phyloP scores from a whole-genome alignment of 2,888 invertebrate genomes.

The Neocrepidodera transversa region DNA sequence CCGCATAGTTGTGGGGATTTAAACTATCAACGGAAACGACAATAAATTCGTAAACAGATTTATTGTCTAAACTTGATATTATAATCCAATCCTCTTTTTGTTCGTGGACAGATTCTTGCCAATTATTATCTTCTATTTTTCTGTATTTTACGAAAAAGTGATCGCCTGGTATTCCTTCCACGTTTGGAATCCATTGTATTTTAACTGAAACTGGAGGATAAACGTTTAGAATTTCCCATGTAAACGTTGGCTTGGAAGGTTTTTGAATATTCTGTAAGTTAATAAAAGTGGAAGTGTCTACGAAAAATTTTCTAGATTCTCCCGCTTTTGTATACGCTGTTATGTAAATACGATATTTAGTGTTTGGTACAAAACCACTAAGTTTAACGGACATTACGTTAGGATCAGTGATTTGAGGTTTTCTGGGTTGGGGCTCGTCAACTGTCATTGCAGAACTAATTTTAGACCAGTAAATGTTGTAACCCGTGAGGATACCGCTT shows the following conservation, averaged over 20 bases:
- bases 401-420: slow-evolving; percentile 81
- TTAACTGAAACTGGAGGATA: slow-evolving; percentile 77
- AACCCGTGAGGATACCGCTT: slow-evolving; percentile 92
- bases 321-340: slow-evolving; percentile 88
- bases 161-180: slow-evolving; percentile 84
- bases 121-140: slow-evolving; percentile 74
- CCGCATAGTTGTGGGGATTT: slow-evolving; percentile 65
- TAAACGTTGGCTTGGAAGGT: slow-evolving; percentile 75
- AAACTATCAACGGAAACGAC: slow-evolving; percentile 88
- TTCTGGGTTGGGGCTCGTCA: slow-evolving; percentile 54
- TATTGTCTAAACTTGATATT: slow-evolving; percentile 74
- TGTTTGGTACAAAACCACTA: slow-evolving; percentile 81
- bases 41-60: slow-evolving; percentile 85
- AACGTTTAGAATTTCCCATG: slow-evolving; percentile 71
- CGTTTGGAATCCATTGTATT: slow-evolving; percentile 83
- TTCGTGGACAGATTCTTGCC: slow-evolving; percentile 70
- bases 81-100: slow-evolving; percentile 73
- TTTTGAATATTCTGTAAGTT: slow-evolving; percentile 64
- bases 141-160: slow-evolving; percentile 88
- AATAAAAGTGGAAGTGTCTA: slow-evolving; percentile 78
- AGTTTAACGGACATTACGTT: slow-evolving; percentile 81
- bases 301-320: slow-evolving; percentile 83
- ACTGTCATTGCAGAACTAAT: slow-evolving; percentile 64
- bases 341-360: slow-evolving; percentile 88
- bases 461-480: slow-evolving; percentile 89